Base-by-base conservation (phyloP, 2,888 invertebrate species). In the Rhagophthalmus giganteus region DNA sequence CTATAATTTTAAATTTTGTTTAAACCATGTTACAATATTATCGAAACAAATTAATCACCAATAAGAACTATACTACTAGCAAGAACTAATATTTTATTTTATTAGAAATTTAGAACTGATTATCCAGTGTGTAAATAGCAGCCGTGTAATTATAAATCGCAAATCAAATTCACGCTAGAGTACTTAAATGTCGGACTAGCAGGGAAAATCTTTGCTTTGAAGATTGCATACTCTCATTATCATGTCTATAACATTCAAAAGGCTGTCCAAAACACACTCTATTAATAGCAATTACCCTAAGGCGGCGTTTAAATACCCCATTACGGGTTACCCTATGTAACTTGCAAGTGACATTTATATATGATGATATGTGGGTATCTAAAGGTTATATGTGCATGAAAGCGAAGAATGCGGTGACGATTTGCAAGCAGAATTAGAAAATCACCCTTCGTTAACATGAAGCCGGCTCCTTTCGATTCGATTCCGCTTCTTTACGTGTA, bases 161-260 rank as follows among this genome's bases (percentile, higher is more conserved):
- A 48, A 48, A 44, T 52, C 52, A 47, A 47, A 47, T 47, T 40
- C 51, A 46, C 40, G 20, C 47, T 37, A 41, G 46, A 24, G 44
- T 44, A 50, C 55, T 55, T 48, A 44, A 35, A 24, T 40, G 49
- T 40, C 46, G 27, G 41, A 41, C 49, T 27, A 49, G 53, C 55
- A 45, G 33, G 41, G 47, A 52, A 56, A 50, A 51, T 54, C 60
- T 62, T 63, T 57, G 56, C 64, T 64, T 64, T 65, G 65, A 65
- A 62, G 62, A 65, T 57, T 63, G 62, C 61, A 56, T 61, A 65
- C 62, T 67, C 71, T 72, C 71, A 71, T 72, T 70, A 71, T 69
- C 69, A 68, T 71, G 72, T 72, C 71, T 69, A 66, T 67, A 68
- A 68, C 71, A 72, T 70, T 71, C 72, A 71, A 71, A 70, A 66